Conservation (phyloP, 2,888 invertebrate species). For the Minunthozetes semirufus region DNA sequence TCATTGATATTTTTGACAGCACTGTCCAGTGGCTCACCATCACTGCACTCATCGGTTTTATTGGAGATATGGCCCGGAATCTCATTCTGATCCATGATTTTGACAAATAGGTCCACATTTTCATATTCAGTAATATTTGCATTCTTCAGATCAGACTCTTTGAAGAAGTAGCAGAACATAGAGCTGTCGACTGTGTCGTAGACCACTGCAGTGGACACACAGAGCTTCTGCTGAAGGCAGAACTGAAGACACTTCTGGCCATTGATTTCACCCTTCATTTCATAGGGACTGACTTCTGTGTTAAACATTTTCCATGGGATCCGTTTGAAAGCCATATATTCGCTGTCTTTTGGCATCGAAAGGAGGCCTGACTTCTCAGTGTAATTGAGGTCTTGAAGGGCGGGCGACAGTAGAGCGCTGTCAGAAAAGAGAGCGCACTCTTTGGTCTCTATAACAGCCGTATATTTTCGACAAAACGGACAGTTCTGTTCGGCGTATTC, state of each 20-base stretch:
- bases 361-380: slow-evolving; percentile 14
- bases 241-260: slow-evolving; percentile 16
- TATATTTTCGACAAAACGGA: slow-evolving; percentile 4
- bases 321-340: slow-evolving; percentile 30
- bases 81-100: background rate
- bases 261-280: slow-evolving; percentile 22
- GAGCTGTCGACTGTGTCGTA: background rate
- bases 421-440: slow-evolving; percentile 30
- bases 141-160: background rate
- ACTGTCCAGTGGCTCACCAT: background rate
- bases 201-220: background rate
- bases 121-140: slow-evolving; percentile 1
- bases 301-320: slow-evolving; percentile 27
- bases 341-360: slow-evolving; percentile 6
- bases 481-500: slow-evolving; percentile 11
- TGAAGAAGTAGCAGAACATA: slow-evolving; percentile 17
- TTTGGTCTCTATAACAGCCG: slow-evolving; percentile 15
- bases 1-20: slow-evolving; percentile 1
- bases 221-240: background rate
- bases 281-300: slow-evolving; percentile 5
- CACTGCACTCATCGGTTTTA: background rate
- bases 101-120: slow-evolving; percentile 11
- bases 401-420: slow-evolving; percentile 13
- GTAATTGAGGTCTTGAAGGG: slow-evolving; percentile 3
- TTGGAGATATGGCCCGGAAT: background rate